Base-by-base conservation (phyloP, 1,140 invertebrate species). In the Cyphomyrmex costatus region DNA sequence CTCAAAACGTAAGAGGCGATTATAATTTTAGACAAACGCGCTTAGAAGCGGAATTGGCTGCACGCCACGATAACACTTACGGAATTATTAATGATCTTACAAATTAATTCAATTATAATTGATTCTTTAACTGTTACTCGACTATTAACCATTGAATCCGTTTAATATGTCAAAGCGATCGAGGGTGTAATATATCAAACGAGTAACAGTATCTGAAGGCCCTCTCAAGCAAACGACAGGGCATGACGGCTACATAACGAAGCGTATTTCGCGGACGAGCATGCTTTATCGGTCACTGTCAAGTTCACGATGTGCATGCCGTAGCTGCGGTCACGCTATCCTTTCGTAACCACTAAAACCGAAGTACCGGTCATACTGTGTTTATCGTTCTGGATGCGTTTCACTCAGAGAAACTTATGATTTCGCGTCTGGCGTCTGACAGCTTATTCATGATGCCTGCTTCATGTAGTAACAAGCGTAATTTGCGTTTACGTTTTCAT, bases 271-370 rank as follows among this genome's bases (percentile, higher is more conserved):
- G 79, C 68, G 14, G 24, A 73, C 68, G 74, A 65, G 51, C 33
- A 61, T 16, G 30, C 56, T 87, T 78, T 89, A 82, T 87, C 89
- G 89, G 89, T 89, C 89, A 90, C 89, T 90, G 85, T 65, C 89
- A 89, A 89, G 87, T 73, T 86, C 74, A 82, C 49, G 42, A 61
- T 51, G 66, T 49, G 78, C 85, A 85, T 78, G 88, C 74, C 27
- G 71, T 73, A 76, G 24, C 65, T 27, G 12, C 27, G 56, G 73
- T 89, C 89, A 85, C 80, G 89, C 86, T 87, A 89, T 53, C 66
- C 63, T 73, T 74, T 58, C 79, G 65, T 51, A 63, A 68, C 36
- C 84, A n/a, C 76, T 56, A 66, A 58, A 65, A 58, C 68, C 49
- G 14, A 86, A 86, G 51, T 79, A 33, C 49, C 33, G 19, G 21